phyloP scores from a whole-genome alignment of 2,113 vertebrate genomes.

The Nothoprocta perdicaria region DNA sequence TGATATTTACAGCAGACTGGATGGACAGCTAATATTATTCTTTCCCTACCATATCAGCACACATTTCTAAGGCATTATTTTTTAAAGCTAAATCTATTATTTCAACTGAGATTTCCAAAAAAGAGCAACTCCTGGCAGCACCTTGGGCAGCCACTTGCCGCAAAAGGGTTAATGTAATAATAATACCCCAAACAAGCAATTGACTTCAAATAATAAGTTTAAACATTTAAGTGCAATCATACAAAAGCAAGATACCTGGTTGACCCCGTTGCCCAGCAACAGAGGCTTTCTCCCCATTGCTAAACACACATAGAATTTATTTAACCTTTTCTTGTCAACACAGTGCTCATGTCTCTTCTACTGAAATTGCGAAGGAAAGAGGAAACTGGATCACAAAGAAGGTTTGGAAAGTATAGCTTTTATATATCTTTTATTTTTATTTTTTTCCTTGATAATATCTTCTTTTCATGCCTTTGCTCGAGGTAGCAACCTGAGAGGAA shows the following conservation, averaged over 20 bases:
- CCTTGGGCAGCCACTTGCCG: neutral
- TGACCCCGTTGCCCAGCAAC: neutral
- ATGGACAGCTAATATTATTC: neutral
- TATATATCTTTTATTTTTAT: neutral
- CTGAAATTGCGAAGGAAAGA: neutral
- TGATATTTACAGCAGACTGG: neutral
- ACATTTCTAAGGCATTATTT: neutral
- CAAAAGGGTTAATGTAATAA: neutral
- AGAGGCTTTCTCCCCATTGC: neutral
- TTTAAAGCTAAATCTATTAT: neutral
- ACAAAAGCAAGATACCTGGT: neutral
- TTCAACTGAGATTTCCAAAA: neutral
- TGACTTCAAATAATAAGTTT: neutral
- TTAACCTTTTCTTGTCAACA: neutral
- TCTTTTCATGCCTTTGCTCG: neutral
- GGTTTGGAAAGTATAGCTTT: neutral
- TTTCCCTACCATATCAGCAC: neutral
- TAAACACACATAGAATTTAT: neutral
- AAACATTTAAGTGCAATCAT: neutral
- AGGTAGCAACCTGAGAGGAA: neutral
- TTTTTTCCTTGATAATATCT: neutral
- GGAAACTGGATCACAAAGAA: neutral
- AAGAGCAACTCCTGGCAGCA: neutral
- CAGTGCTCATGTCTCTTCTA: neutral
- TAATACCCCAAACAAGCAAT: neutral